Evolutionary conservation across 2,113 vertebrate genomes (phyloP).

Genomic region (Salvelinus fontinalis): DNA sequence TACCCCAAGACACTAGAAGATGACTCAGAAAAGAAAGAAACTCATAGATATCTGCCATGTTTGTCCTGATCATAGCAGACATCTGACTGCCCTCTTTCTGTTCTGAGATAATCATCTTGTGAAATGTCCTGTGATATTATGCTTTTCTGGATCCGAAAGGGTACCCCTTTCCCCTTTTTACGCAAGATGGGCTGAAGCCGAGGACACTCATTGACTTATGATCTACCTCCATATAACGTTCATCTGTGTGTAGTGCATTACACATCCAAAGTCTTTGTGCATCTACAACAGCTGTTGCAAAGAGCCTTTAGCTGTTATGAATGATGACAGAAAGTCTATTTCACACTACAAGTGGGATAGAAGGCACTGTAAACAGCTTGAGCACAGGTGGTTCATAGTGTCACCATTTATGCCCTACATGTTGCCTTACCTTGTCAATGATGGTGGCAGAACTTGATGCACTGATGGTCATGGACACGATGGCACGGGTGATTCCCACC

Average conservation of each 20-base stretch:
- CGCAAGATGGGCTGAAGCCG: too few relatives aligned
- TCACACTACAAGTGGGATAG: background rate
- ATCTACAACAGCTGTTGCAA: background rate
- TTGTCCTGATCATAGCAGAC: too few relatives aligned
- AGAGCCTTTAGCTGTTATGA: background rate
- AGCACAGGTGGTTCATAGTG: background rate
- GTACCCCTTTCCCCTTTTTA: too few relatives aligned
- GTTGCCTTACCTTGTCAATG: constrained; percentile 88
- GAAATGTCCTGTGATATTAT: too few relatives aligned
- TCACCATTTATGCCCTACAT: background rate
- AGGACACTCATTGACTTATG: too few relatives aligned
- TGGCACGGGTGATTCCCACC: constrained; percentile 92
- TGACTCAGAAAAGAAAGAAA: too few relatives aligned
- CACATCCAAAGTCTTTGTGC: background rate
- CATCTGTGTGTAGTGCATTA: background rate
- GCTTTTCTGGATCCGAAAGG: too few relatives aligned
- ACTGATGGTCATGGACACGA: constrained; percentile 98
- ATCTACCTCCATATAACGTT: too few relatives aligned
- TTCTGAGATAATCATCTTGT: too few relatives aligned
- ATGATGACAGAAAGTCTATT: background rate
- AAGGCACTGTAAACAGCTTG: background rate
- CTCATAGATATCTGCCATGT: too few relatives aligned
- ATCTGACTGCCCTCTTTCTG: too few relatives aligned
- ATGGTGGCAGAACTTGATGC: constrained; percentile 91
- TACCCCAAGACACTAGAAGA: too few relatives aligned